Percentiles rank a stretch among this genome's conserved stretches.
Conservation (phyloP, 2,113 vertebrate genomes). For the Calonectris borealis region DNA sequence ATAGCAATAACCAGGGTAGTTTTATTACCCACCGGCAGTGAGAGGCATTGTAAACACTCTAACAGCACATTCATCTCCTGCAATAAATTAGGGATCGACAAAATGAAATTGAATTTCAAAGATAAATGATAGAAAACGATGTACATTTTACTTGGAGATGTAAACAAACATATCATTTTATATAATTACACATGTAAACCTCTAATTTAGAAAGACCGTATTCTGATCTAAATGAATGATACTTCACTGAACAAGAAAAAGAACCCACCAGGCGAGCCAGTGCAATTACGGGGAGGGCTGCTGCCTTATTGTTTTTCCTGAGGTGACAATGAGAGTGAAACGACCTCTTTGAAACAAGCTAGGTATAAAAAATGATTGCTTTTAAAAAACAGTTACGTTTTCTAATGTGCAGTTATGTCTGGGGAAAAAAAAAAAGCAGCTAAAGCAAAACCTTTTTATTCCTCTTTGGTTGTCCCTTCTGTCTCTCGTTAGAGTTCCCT, state of each 20-base stretch:
- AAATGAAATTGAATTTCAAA: constrained; percentile 69
- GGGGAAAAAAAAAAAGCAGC: neutral
- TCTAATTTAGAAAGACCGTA: constrained; percentile 60
- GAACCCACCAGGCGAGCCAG: neutral
- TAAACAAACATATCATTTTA: constrained; percentile 76
- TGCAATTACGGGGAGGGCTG: constrained; percentile 52
- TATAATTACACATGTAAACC: constrained; percentile 69
- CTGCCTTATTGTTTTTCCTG: constrained; percentile 58
- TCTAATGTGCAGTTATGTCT: neutral
- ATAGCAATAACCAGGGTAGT: constrained; percentile 57
- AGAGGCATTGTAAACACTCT: constrained; percentile 53
- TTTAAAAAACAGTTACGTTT: constrained; percentile 31
- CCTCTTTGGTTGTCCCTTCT: neutral
- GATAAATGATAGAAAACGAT: constrained; percentile 61
- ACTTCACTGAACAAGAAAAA: constrained; percentile 26
- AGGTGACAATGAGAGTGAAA: constrained; percentile 49
- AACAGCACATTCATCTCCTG: constrained; percentile 45
- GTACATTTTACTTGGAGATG: constrained; percentile 58
- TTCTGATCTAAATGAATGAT: constrained; percentile 60
- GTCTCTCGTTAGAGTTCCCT: constrained; percentile 1
- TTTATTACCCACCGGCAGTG: constrained; percentile 57
- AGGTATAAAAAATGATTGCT: constrained; percentile 28
- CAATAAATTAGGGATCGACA: constrained; percentile 58
- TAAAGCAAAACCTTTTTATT: neutral
- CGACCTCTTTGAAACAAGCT: constrained; percentile 16